phyloP scores from a whole-genome alignment of 2,888 invertebrate genomes.

The Anticlea derivata region DNA sequence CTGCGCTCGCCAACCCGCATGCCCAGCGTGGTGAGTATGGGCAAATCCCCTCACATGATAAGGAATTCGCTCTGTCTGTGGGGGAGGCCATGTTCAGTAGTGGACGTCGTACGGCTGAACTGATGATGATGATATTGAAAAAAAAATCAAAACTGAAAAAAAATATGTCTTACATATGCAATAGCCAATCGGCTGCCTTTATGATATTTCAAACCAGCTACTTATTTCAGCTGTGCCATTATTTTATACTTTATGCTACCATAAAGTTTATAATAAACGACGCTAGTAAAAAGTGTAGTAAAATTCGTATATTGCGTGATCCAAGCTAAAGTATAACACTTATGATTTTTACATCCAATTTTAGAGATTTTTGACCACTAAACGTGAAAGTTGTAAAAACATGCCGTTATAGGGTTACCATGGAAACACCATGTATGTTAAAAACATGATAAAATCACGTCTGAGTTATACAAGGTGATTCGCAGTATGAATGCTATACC shows the following conservation, averaged over 20 bases:
- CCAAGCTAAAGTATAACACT: conserved; percentile 44
- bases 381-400: conserved; percentile 20
- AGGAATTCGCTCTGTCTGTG: no score
- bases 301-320: conserved; percentile 63
- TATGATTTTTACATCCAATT: conserved; percentile 45
- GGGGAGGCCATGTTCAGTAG: no score
- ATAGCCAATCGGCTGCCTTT: no score
- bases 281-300: conserved; percentile 67
- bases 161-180: no score
- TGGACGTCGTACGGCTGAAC: no score
- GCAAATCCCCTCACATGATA: no score
- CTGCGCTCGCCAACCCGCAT: no score
- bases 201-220: conserved; percentile 11
- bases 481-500: no score
- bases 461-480: no score
- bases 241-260: conserved; percentile 75
- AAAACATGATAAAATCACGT: conserved; percentile 17
- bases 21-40: no score
- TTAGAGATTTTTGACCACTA: conserved; percentile 35
- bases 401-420: background rate
- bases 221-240: conserved; percentile 54
- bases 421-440: conserved; percentile 4
- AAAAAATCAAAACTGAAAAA: no score
- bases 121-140: no score
- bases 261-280: conserved; percentile 81